Conservation (phyloP, 2,797 vertebrate species). For the Hoplostethus mediterraneus region DNA sequence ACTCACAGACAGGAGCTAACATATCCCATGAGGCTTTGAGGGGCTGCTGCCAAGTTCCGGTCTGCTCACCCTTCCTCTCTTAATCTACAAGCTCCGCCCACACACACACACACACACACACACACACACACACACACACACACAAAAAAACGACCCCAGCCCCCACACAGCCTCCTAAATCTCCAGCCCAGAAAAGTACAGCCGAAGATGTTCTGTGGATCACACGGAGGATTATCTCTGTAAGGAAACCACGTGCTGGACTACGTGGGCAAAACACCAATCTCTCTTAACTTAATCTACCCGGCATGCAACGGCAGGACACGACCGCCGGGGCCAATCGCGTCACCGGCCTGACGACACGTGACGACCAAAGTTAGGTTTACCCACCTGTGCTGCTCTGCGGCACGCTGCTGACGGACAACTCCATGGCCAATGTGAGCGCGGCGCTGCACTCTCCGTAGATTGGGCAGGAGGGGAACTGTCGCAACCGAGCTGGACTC, state of each 20-base stretch:
- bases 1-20: slow-evolving; percentile 17
- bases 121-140: no score
- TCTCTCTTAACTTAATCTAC: slow-evolving; percentile 68
- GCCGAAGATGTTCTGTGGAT: slow-evolving; percentile 70
- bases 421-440: slow-evolving; percentile 79
- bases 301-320: slow-evolving; percentile 45
- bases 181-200: slow-evolving; percentile 72
- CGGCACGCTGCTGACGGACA: slow-evolving; percentile 75
- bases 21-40: slow-evolving; percentile 53
- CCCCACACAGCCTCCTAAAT: slow-evolving; percentile 57
- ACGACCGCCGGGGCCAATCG: slow-evolving; percentile 48
- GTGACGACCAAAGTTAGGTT: slow-evolving; percentile 58
- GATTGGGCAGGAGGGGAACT: slow-evolving; percentile 70
- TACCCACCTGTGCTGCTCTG: slow-evolving; percentile 83
- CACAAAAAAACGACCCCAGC: not conserved
- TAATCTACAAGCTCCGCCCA: slow-evolving; percentile 31
- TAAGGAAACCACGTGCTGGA: slow-evolving; percentile 64
- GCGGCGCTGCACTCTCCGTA: slow-evolving; percentile 64
- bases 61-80: slow-evolving; percentile 21
- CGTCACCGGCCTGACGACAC: slow-evolving; percentile 59
- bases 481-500: slow-evolving; percentile 68
- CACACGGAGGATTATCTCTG: slow-evolving; percentile 64
- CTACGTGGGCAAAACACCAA: slow-evolving; percentile 41
- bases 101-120: slow-evolving; percentile 11
- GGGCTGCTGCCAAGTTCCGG: slow-evolving; percentile 35